Evolutionary conservation across 2,113 vertebrate species (phyloP), one percentile per base, ranked within the genome.

Genomic region (Leuciscus idus): DNA sequence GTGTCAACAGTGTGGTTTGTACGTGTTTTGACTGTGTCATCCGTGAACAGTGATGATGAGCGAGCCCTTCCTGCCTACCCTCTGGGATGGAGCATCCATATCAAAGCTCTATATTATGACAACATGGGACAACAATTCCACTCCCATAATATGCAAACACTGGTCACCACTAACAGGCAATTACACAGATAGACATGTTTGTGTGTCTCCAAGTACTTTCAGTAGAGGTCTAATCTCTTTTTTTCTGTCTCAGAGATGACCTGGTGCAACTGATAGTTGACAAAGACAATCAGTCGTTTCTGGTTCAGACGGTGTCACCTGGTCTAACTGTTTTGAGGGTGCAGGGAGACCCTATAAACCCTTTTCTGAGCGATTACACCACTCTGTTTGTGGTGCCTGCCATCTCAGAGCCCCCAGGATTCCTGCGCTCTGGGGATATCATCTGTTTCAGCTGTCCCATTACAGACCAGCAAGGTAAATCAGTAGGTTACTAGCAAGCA

Each of bases 361-460:
- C 93, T 1, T 92, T 90, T 28, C 87, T 95, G 90, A 91, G 93
- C 0, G 95, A 95, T 39, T 95, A 94, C 19, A 76, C 93, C 33
- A 91, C 94, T 6, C 90, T 95, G 21, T 86, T 92, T 4, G 94
- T 94, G 50, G 90, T 94, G 4, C 88, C 93, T 0, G 93, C 92
- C 85, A 94, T 95, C 11, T 86, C 91, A 62, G 94, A 94, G 1
- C 87, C 93, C 36, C 68, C 86, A 17, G 83, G 85, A 17, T 61
- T 88, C 0, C 79, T 89, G 30, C 90, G 86, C 17, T 75, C 92
- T 0, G 94, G 95, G 13, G 94, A 95, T 28, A 87, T 95, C n/a
- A 88, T 95, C 89, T 95, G 95, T 87, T 95, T 95, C 91, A 90
- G 84, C 81, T 93, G 92, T 1, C 68, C 91, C 30, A 92, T 95